Conservation (phyloP, 2,797 vertebrate species). For the Tokudaia muenninki region DNA sequence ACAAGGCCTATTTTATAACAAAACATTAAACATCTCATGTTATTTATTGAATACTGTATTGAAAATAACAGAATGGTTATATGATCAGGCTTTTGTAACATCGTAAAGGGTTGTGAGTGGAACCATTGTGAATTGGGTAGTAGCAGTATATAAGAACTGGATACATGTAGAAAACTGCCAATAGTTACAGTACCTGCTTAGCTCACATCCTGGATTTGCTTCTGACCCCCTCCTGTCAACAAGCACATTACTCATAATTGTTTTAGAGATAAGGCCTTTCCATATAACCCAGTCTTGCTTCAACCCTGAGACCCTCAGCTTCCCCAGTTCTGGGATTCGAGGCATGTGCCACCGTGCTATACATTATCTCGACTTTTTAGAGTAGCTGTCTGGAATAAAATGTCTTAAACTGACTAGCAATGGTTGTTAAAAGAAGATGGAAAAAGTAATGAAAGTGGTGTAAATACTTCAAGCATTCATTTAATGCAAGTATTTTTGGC, state of each 20-base stretch:
- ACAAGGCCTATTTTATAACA: neutral
- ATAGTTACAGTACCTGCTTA: neutral
- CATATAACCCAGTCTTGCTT: neutral
- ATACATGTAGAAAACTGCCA: constrained; percentile 66
- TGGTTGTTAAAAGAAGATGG: neutral
- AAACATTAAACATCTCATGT: neutral
- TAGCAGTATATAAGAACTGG: constrained; percentile 23
- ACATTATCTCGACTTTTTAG: constrained; percentile 40
- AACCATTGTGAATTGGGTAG: neutral
- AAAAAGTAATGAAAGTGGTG: neutral
- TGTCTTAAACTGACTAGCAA: constrained; percentile 76
- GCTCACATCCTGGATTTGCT: neutral
- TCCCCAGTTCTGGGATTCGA: neutral
- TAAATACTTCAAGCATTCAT: constrained; percentile 79
- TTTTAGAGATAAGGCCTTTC: neutral
- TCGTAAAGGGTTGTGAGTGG: neutral
- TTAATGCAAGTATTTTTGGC: constrained; percentile 65
- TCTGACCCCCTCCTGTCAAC: constrained; percentile 71
- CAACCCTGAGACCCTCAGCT: neutral
- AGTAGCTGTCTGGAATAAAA: constrained; percentile 68
- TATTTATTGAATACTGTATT: neutral
- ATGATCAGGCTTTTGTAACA: neutral
- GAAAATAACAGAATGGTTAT: neutral
- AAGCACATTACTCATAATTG: neutral
- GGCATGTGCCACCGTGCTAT: neutral